Evolutionary conservation across 53 echinoderm and acorn worm genomes (phyloP), one percentile per base, ranked within the genome.

Genomic region (Holothuria leucospilota): DNA sequence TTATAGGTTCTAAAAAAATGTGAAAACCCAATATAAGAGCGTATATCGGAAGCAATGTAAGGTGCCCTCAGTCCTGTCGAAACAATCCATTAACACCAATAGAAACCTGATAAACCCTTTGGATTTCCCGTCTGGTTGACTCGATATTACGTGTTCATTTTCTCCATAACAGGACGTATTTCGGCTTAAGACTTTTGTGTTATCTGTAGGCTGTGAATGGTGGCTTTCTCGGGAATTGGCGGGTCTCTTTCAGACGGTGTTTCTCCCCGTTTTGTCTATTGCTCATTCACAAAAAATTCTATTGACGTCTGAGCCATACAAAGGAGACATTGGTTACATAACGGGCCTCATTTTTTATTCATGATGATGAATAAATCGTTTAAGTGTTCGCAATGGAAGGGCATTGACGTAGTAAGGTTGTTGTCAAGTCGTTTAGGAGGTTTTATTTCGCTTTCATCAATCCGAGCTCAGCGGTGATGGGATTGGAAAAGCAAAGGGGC

Each of bases 261-360:
- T 75, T 75, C 75, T 75, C 75, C n/a, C 52, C 75, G 75, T 75
- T 75, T 51, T 75, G 75, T 27, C 75, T 56, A 75, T 75, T 75
- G 75, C 75, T 75, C 75, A 75, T 75, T 75, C 75, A 75, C 75
- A 75, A 75, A 75, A 53, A 75, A 75, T 75, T 51, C 75, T 75
- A 75, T 75, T 75, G 75, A 75, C 75, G 75, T 75, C 75, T 75
- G 75, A 75, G 75, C 75, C 12, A 75, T 75, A 75, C 75, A 49
- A 49, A 75, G 12, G 53, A 42, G 75, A 24, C 75, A 75, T 75
- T 75, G 75, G 75, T 75, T 42, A 75, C 51, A 75, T 75, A 75
- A 75, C 75, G 75, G 75, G 6, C 38, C 69, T 75, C 51, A 75
- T 75, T 53, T 75, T 75, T 75, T 75, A 75, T 75, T 75, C 75